Evolutionary conservation across 2,888 invertebrate species (phyloP), one percentile per base, ranked within the genome.

Genomic region (Cyclophora albipunctata): DNA sequence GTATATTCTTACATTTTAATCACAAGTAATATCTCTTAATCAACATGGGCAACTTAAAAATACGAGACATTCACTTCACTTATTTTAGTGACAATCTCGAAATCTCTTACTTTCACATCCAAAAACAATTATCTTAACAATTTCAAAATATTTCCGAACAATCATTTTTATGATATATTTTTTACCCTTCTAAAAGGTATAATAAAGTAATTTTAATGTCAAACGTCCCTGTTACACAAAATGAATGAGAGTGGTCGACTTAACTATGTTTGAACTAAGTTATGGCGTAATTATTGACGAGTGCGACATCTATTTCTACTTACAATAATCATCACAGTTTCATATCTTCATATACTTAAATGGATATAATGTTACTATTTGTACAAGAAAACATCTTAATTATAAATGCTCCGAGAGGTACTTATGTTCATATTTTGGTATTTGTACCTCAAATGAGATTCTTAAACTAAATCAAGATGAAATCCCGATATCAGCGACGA

Each of bases 261-360:
- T 33, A 34, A 43, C 43, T 43, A 43, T 34, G 43, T 43, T 43
- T 43, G 43, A 43, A 45, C 40, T 35, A 34, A 34, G n/a, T 7
- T 47, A 43, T 42, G 47, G 41, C 47, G 35, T 47, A 66, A 58
- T 56, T 64, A 64, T 58, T 48, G 45, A 55, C 50, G 62, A 64
- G 34, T 60, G 61, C 50, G 59, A 67, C 20, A 59, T 65, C 67
- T 78, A 78, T 64, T 57, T 66, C 75, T 81, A 81, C 81, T 79
- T 81, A 81, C 64, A 73, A 72, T 73, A 79, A 77, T 80, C 73
- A 84, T 84, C 84, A 84, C 84, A 85, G 84, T 75, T 75, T 62
- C 71, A 72, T 49, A 64, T 69, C 20, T 20, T 68, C 69, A 71
- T 63, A 50, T 59, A 60, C 57, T 62, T 62, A 57, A 47, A 44